Evolutionary conservation across 2,113 vertebrate genomes (phyloP), one percentile per base, ranked within the genome.

Genomic region (Malurus cyaneus): DNA sequence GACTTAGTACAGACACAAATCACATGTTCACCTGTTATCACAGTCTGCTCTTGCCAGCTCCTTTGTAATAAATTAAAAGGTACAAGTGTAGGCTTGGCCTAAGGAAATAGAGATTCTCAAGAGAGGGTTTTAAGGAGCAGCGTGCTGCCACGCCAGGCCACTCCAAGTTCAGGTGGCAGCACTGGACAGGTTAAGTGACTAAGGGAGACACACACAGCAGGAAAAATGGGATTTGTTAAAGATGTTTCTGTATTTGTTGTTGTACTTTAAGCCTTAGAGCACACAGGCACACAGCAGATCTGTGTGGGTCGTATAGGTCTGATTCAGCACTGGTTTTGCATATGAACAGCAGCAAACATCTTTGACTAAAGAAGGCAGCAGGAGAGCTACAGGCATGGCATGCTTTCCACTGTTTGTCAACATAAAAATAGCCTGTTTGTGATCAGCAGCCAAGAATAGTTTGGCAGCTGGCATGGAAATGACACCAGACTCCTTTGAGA

Each of bases 361-460:
- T 91, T 62, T 96, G 92, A 80, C 92, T 96, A 96, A 96, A 96
- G 94, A 93, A 93, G 94, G 93, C 69, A 94, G 89, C 36, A 50
- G 49, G 50, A 73, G 31, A 71, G 69, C 66, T 69, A 61, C 19
- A 94, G 54, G 74, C 87, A 91, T 34, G 50, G 70, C 84, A 83
- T 96, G 77, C 78, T 94, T 97, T 96, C 95, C 95, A 93, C 72
- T 14, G 23, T 83, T 91, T 39, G 6, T 84, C 89, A 92, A 74
- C 53, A 69, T 62, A 95, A 95, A 97, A 97, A 97, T 97, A 97
- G 93, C 49, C 80, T 59, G 77, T 65, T 71, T 78, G 86, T 54
- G 62, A 88, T 94, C 92, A 95, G 79, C 59, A 85, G 92, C 83
- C 85, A 96, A 73, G 85, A 97, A 97, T 88, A 96, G 89, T 60